Base-by-base conservation (phyloP, 2,888 invertebrate species). In the Stenichneumon culpator region DNA sequence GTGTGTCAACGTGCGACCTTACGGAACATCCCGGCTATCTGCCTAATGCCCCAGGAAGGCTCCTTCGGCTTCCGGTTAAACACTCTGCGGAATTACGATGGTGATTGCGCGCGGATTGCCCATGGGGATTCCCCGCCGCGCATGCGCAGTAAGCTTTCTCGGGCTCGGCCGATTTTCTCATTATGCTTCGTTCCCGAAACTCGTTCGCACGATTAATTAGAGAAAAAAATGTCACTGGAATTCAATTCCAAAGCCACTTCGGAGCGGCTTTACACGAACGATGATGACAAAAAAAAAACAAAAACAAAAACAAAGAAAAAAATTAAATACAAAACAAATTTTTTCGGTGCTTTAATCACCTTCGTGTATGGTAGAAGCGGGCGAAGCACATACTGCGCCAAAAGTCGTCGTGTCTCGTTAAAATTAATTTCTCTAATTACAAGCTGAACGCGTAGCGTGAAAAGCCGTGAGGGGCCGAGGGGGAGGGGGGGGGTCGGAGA, bases 361-460 rank as follows among this genome's bases (percentile, higher is more conserved):
- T 25, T 25, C 69, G 69, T 47, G 32, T 25, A 19, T 11, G 44
- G 22, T 9, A n/a, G 7, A 52, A n/a, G n/a, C 28, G 50, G 3
- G 6, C 1, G 50, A 28, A 25, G 14, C 47, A 44, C 44, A 44
- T 69, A 32, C 25, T 11, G 36, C n/a, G 44, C 22, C 5, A 22
- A 79, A 25, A 77, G 9, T 11, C 25, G 39, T 60, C 44, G 36
- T 28, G 32, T 69, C 84, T 84, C 81, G 81, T 84, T 84, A 84
- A 81, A 81, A 84, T 81, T 81, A 74, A 73, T 70, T 81, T 74
- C 25, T 28, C 78, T 70, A 81, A 84, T 84, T 81, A 74, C 52
- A 54, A 60, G 80, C 22, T 60, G 68, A 50, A 68, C 77, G 57
- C 65, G 57, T 47, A 39, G 44, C 50, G 79, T 36, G 44, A 65